Percentiles rank a stretch among this genome's conserved stretches.
These are phyloP conservation scores for Crocuta crocuta DNA, from an alignment of 2,113 vertebrate species.

Conservation along the genomic window DNA sequence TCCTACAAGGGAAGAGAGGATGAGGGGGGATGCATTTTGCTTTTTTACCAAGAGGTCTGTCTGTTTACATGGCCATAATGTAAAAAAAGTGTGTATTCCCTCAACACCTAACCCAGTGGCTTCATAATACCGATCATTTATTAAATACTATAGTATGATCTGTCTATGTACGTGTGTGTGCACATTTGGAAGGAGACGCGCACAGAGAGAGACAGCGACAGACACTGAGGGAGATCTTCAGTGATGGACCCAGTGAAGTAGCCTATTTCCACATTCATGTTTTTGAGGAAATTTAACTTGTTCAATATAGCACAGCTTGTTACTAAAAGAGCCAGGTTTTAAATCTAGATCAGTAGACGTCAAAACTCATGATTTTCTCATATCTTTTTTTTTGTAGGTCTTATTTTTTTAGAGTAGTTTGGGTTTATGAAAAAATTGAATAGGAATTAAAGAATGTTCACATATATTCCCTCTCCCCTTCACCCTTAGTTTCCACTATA, in stretches of 20 bases:
- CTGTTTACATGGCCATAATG: neutral
- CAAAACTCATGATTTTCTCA: neutral
- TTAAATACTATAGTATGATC: neutral
- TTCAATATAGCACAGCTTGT: neutral
- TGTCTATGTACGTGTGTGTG: neutral
- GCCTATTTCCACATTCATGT: neutral
- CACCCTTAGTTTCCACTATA: neutral
- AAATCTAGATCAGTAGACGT: neutral
- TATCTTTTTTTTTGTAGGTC: neutral
- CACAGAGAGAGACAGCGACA: too few species aligned
- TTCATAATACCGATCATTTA: neutral
- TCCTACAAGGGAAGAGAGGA: neutral
- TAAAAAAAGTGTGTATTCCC: neutral
- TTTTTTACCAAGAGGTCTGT: neutral
- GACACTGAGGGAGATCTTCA: neutral
- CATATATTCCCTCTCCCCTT: too few species aligned
- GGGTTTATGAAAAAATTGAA: neutral
- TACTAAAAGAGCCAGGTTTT: neutral
- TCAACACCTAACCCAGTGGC: neutral
- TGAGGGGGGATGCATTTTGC: neutral
- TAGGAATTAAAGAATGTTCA: neutral
- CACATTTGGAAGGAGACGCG: neutral
- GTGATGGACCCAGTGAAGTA: neutral
- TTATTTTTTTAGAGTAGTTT: neutral
- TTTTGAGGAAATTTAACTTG: neutral